These are phyloP conservation scores for Sphaerophoria taeniata DNA, from an alignment of 2,888 invertebrate species.

Conservation along the genomic window DNA sequence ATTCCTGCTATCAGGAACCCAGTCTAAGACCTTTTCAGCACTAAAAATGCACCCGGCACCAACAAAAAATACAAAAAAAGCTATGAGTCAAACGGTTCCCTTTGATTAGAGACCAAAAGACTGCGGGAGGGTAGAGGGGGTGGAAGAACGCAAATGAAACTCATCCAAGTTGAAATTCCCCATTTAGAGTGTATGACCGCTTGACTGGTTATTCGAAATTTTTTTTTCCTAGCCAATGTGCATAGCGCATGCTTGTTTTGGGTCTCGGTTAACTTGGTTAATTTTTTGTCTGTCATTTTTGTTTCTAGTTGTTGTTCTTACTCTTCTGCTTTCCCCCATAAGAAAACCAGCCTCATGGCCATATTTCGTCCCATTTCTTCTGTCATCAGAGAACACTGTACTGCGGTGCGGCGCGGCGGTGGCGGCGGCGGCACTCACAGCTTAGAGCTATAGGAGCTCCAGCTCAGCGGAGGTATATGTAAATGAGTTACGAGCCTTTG, in stretches of 20 bases:
- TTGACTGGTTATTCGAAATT: constrained; percentile 59
- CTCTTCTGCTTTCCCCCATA: background rate
- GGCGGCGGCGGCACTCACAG: constrained; percentile 37
- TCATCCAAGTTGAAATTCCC: constrained; percentile 52
- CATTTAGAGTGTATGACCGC: constrained; percentile 67
- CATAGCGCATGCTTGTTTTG: constrained; percentile 64
- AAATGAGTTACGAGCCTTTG: constrained; percentile 75
- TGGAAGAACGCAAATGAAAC: no score
- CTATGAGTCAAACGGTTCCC: no score
- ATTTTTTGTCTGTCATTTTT: constrained; percentile 40
- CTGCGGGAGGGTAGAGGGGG: no score
- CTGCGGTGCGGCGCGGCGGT: no score
- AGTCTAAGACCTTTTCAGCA: no score
- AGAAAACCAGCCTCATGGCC: constrained; percentile 47
- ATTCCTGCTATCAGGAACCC: no score
- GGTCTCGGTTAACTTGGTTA: constrained; percentile 64
- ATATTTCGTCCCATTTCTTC: constrained; percentile 72
- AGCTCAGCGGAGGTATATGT: constrained; percentile 69
- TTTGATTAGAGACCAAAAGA: no score
- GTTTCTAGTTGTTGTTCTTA: background rate
- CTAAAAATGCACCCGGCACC: no score
- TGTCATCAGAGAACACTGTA: constrained; percentile 46
- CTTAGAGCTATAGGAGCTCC: background rate
- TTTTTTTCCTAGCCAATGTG: constrained; percentile 41
- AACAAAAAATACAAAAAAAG: no score